A percentile compares a stretch with the other conserved stretches of the same genome.
Evolutionary conservation across 2,888 invertebrate species (phyloP).

Genomic region (Plutella xylostella): DNA sequence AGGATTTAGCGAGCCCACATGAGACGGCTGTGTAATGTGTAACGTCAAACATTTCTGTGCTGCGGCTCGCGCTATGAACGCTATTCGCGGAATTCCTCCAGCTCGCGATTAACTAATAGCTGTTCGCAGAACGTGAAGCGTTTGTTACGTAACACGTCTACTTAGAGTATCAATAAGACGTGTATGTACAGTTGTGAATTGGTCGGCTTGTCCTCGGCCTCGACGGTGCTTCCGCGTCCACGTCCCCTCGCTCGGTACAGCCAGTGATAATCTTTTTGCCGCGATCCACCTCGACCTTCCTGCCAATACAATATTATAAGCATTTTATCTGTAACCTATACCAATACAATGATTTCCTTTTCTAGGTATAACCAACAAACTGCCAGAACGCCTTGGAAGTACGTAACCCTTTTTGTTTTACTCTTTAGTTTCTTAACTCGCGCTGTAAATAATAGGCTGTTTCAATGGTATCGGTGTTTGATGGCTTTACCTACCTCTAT

Average conservation of each 20-base stretch:
- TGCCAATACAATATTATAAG: slow-evolving; percentile 19
- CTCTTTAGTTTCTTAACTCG: not conserved
- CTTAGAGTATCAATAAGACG: no score
- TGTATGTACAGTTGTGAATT: slow-evolving; percentile 40
- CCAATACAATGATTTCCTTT: slow-evolving; percentile 47
- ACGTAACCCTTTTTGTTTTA: slow-evolving; percentile 43
- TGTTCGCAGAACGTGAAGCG: no score
- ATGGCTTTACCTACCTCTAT: no score
- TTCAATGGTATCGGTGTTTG: no score
- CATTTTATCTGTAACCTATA: no score
- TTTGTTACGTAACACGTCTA: no score
- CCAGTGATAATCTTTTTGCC: slow-evolving; percentile 61
- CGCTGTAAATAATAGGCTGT: not conserved
- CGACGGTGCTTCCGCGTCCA: slow-evolving; percentile 59
- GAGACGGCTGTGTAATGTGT: no score
- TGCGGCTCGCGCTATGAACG: no score
- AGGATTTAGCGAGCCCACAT: no score
- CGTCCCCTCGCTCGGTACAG: slow-evolving; percentile 59
- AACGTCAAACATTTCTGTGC: no score
- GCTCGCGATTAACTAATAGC: no score
- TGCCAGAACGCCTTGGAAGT: slow-evolving; percentile 66
- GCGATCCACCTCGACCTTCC: slow-evolving; percentile 57
- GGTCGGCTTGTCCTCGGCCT: slow-evolving; percentile 61
- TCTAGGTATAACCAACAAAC: slow-evolving; percentile 69
- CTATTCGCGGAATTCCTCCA: no score